These are phyloP conservation scores for Isichthys henryi DNA, from an alignment of 2,113 vertebrate species.

Conservation along the genomic window DNA sequence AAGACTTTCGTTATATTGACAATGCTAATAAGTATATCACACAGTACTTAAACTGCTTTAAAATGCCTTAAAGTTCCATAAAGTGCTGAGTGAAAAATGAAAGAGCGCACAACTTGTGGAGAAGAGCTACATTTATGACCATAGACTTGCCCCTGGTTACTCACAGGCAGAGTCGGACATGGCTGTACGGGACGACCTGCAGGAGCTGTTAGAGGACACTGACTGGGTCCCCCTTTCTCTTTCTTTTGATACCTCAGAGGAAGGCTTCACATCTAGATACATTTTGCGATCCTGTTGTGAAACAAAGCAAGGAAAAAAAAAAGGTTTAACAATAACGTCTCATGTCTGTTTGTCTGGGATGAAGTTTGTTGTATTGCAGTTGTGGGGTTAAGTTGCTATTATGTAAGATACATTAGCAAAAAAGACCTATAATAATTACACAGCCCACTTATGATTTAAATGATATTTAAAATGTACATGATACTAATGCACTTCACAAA, in stretches of 20 bases:
- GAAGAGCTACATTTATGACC: neutral
- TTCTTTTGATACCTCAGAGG: conserved; percentile 32
- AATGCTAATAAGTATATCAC: neutral
- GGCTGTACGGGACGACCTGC: conserved; percentile 60
- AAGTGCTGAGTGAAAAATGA: neutral
- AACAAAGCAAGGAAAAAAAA: neutral
- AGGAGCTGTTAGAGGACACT: conserved; percentile 64
- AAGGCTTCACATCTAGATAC: conserved; percentile 53
- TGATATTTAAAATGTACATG: neutral
- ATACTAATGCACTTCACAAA: neutral
- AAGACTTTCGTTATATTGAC: neutral
- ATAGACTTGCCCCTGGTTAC: conserved; percentile 37
- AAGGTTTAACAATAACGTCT: neutral
- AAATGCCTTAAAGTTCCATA: neutral
- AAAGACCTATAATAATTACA: neutral
- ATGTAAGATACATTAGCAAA: neutral
- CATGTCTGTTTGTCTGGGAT: neutral
- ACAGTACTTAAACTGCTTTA: neutral
- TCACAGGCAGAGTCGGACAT: conserved; percentile 68
- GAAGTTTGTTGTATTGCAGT: neutral
- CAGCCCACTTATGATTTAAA: neutral
- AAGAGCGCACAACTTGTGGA: neutral
- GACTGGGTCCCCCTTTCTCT: conserved; percentile 58
- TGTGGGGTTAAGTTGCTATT: neutral
- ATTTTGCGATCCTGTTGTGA: conserved; percentile 57